These are phyloP conservation scores for Dione juno DNA, from an alignment of 2,888 invertebrate species.

Conservation along the genomic window DNA sequence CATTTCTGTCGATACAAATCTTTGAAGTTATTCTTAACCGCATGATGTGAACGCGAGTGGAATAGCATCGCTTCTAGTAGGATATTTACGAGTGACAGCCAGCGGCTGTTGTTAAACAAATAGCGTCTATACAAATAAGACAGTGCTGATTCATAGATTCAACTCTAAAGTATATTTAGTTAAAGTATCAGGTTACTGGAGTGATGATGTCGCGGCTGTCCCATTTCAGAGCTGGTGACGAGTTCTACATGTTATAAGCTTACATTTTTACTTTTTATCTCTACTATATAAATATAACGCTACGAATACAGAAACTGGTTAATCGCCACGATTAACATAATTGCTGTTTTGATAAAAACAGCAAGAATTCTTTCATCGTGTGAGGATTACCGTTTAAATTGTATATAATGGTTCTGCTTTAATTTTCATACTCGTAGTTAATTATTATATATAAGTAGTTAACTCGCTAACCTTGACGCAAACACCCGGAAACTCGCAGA, in stretches of 20 bases:
- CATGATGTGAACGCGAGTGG: slow-evolving; percentile 33
- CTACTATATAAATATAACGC: neutral
- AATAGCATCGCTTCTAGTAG: slow-evolving; percentile 28
- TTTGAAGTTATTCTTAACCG: slow-evolving; percentile 32
- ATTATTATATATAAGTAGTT: slow-evolving; percentile 26
- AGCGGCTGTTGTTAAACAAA: slow-evolving; percentile 41
- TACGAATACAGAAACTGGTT: slow-evolving; percentile 29
- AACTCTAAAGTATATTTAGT: slow-evolving; percentile 42
- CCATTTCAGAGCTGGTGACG: slow-evolving; percentile 17
- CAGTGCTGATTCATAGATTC: slow-evolving; percentile 40
- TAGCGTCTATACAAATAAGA: slow-evolving; percentile 37
- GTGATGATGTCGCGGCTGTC: slow-evolving; percentile 33
- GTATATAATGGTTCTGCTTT: slow-evolving; percentile 30
- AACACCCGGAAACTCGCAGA: slow-evolving; percentile 30
- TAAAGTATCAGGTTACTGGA: slow-evolving; percentile 39
- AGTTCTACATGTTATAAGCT: slow-evolving; percentile 3
- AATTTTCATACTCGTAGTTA: slow-evolving; percentile 27
- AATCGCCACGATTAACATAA: slow-evolving; percentile 33
- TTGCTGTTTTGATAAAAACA: slow-evolving; percentile 36
- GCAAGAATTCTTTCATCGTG: slow-evolving; percentile 22
- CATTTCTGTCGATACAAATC: slow-evolving; percentile 32
- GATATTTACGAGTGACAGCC: slow-evolving; percentile 39
- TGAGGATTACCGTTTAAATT: slow-evolving; percentile 30
- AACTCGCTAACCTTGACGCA: slow-evolving; percentile 33
- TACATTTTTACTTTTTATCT: neutral